A percentile compares a stretch with the other conserved stretches of the same genome.
Evolutionary conservation across 1,140 invertebrate genomes (phyloP).

Genomic region (Asobara japonica): DNA sequence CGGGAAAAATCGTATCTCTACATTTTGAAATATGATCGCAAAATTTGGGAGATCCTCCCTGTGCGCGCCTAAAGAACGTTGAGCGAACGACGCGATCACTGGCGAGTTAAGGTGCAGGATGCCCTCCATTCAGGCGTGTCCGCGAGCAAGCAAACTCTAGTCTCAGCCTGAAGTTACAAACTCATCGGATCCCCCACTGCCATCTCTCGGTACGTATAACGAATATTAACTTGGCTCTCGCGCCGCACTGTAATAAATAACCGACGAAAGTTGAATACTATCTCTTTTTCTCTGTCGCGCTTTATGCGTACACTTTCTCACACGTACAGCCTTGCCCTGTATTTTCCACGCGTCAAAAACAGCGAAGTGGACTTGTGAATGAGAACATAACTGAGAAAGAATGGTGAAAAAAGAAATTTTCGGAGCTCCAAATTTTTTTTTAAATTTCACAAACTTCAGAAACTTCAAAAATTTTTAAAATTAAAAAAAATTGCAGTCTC

Average conservation of each 20-base stretch:
- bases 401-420: no score
- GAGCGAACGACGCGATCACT: no score
- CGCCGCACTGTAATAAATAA: conserved; percentile 48
- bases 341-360: conserved; percentile 3
- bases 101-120: background rate
- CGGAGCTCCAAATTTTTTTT: no score
- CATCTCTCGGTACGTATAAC: conserved; percentile 27
- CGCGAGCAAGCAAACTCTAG: background rate
- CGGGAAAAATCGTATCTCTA: no score
- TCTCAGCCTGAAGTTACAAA: conserved; percentile 5
- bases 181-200: background rate
- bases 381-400: conserved; percentile 29
- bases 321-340: background rate
- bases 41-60: no score
- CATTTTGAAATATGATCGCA: no score
- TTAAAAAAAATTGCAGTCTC: no score
- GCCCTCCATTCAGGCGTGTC: background rate
- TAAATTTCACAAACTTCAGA: no score
- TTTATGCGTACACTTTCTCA: conserved; percentile 7
- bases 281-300: background rate
- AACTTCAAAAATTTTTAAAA: no score
- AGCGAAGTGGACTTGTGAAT: background rate
- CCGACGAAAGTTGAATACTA: conserved; percentile 51
- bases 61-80: no score
- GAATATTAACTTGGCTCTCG: conserved; percentile 51